phyloP scores from a whole-genome alignment of 2,888 invertebrate genomes.

The Pyrocoelia pectoralis region DNA sequence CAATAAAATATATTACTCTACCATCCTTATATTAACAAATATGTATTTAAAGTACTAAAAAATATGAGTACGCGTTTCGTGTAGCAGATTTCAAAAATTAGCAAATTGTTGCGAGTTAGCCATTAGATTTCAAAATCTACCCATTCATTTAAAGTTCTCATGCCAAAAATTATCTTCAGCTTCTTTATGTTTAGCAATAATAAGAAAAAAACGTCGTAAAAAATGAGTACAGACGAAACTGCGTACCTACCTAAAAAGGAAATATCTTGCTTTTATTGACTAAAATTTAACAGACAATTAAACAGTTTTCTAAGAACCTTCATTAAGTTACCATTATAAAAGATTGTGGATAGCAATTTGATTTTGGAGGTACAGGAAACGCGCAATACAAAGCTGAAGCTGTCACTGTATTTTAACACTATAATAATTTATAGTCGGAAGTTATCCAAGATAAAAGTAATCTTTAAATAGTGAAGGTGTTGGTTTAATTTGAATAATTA shows the following conservation, averaged over 20 bases:
- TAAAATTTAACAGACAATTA: not conserved
- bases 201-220: not conserved
- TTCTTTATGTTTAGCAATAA: not conserved
- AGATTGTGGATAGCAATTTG: not conserved
- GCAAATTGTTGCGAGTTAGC: not conserved
- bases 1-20: slow-evolving; percentile 11
- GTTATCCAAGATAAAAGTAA: not conserved
- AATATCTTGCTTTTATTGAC: not conserved
- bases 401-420: slow-evolving; percentile 1
- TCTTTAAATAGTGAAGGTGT: not conserved
- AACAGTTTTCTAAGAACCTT: not conserved
- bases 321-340: slow-evolving; percentile 18
- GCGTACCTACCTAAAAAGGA: no score
- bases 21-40: slow-evolving; percentile 3
- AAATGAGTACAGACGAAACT: no score
- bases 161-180: not conserved
- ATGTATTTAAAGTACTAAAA: not conserved
- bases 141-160: slow-evolving; percentile 10
- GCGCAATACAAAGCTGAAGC: slow-evolving; percentile 12
- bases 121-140: slow-evolving; percentile 7
- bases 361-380: slow-evolving; percentile 6
- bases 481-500: not conserved
- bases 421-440: not conserved
- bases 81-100: not conserved
- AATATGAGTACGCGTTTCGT: not conserved